Evolutionary conservation across 2,113 vertebrate genomes (phyloP), one percentile per base, ranked within the genome.

Genomic region (Osmerus mordax): DNA sequence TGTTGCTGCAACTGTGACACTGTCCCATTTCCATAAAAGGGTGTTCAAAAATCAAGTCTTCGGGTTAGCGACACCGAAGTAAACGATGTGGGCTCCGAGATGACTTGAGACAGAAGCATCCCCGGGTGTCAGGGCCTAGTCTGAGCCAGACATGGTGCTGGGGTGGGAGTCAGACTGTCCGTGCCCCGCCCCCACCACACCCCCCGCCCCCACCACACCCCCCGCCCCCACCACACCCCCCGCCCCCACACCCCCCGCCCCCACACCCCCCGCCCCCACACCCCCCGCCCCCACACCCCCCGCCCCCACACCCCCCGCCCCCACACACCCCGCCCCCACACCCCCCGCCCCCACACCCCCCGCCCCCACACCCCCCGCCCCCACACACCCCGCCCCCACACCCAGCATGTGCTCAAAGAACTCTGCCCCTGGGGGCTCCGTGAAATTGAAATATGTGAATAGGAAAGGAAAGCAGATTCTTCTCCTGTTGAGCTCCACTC

Each of bases 381-480:
- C 69, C 61, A 58, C 61, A 73, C 67, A n/a, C 6, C 56, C 19
- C 2, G 65, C 67, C 69, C 65, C 69, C 61, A 58, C 61, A 73
- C 67, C 78, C 61, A 76, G 36, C 54, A 56, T 23, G 16, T 59
- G 16, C 68, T 62, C 72, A 15, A 56, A 77, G 77, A 66, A 73
- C 75, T 18, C 3, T 21, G 55, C 55, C 71, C 4, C 75, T 1
- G 11, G 79, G 74, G 79, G 59, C n/a, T 70, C 55, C 77, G 60
- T 0, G 7, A 70, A 78, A 73, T 85, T 74, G 72, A 84, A 83
- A 85, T 79, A 61, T 79, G 59, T 75, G 71, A 52, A 76, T 41
- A 70, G 2, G 47, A 58, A 68, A 74, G 56, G 78, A 68, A 76
- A 75, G 71, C 69, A 77, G 69, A 77, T 74, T 69, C 18, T 51